A percentile compares a stretch with the other conserved stretches of the same genome.
phyloP scores from a whole-genome alignment of 2,113 vertebrate genomes.

The Ia io region DNA sequence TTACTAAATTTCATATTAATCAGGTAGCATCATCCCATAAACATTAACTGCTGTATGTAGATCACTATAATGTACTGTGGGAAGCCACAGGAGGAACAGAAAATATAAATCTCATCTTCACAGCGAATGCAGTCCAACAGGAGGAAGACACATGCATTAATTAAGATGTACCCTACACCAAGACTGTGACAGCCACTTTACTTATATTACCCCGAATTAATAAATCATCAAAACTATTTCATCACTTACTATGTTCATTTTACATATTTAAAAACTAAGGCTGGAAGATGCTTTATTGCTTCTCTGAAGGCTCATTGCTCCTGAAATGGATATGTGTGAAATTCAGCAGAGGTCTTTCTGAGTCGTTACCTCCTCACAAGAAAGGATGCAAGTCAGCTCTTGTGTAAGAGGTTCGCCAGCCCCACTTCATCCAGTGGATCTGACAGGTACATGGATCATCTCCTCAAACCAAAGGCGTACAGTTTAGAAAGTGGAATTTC shows the following conservation, averaged over 20 bases:
- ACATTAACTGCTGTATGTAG: neutral
- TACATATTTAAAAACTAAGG: neutral
- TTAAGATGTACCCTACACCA: neutral
- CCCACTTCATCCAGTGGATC: neutral
- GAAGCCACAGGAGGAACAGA: neutral
- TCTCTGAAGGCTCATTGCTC: neutral
- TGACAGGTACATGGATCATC: neutral
- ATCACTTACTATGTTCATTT: neutral
- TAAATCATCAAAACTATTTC: neutral
- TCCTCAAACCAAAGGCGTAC: neutral
- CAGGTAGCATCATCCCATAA: neutral
- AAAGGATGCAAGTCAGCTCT: neutral
- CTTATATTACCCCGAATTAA: neutral
- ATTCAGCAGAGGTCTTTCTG: neutral
- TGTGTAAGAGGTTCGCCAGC: fast-evolving
- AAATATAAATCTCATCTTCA: neutral
- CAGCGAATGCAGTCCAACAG: neutral
- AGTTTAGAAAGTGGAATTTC: neutral
- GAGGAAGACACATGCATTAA: neutral
- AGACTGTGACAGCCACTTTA: neutral
- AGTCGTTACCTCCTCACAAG: neutral
- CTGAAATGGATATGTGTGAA: neutral
- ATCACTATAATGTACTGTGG: neutral
- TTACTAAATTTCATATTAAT: slow-evolving; percentile 17
- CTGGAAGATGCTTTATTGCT: neutral